These are phyloP conservation scores for Phasia obesa DNA, from an alignment of 2,888 invertebrate species.

Conservation along the genomic window DNA sequence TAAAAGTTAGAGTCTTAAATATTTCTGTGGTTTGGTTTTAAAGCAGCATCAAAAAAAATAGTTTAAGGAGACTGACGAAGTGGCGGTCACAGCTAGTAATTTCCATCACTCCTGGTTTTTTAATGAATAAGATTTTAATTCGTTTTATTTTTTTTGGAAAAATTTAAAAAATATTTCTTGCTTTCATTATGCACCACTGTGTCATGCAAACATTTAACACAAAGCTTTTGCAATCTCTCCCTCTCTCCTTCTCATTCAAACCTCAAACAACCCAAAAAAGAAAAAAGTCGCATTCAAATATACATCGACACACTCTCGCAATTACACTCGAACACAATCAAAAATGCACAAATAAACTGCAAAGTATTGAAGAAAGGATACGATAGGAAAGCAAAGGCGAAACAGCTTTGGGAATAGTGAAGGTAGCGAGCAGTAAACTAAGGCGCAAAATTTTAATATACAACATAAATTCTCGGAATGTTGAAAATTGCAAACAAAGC, in stretches of 20 bases:
- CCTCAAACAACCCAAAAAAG: constrained; percentile 51
- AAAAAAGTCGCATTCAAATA: not conserved
- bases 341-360: constrained; percentile 68
- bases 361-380: constrained; percentile 54
- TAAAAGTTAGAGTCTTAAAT: too few relatives aligned
- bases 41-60: too few relatives aligned
- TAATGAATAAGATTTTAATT: too few relatives aligned
- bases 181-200: constrained; percentile 30
- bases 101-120: too few relatives aligned
- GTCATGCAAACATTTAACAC: not conserved
- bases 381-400: too few relatives aligned
- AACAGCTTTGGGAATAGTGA: constrained; percentile 36
- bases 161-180: too few relatives aligned
- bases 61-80: too few relatives aligned
- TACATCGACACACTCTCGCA: constrained; percentile 14
- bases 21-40: too few relatives aligned
- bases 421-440: constrained; percentile 32
- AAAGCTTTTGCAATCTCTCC: constrained; percentile 57
- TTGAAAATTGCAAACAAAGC: constrained; percentile 59
- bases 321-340: constrained; percentile 30
- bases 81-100: too few relatives aligned
- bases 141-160: too few relatives aligned
- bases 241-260: constrained; percentile 47
- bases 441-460: constrained; percentile 56
- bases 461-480: constrained; percentile 60